A percentile compares a stretch with the other conserved stretches of the same genome.
Conservation (phyloP, 2,113 vertebrate species). For the Trematocara unimaculatum region DNA sequence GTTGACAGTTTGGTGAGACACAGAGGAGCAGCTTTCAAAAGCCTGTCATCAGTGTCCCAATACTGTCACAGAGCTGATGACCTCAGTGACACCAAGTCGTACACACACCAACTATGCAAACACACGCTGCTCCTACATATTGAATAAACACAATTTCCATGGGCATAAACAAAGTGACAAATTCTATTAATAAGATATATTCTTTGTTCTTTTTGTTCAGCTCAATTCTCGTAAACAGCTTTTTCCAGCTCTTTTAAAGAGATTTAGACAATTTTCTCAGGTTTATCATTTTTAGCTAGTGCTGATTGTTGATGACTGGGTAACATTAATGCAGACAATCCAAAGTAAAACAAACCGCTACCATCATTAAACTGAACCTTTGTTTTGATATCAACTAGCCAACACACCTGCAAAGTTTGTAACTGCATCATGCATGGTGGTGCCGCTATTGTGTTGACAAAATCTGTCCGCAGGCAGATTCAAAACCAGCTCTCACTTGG, state of each 20-base stretch:
- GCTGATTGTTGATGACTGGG: neutral
- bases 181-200: neutral
- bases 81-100: conserved; percentile 30
- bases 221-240: neutral
- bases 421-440: neutral
- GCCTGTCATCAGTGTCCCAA: conserved; percentile 23
- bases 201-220: neutral
- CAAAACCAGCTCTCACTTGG: neutral
- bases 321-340: neutral
- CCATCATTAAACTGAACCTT: neutral
- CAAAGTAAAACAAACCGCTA: neutral
- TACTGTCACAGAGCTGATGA: conserved; percentile 18
- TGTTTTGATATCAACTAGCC: neutral
- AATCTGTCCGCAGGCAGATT: neutral
- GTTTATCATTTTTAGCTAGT: neutral
- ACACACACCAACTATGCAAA: conserved; percentile 18
- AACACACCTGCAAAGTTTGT: neutral
- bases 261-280: neutral
- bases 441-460: neutral
- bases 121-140: neutral
- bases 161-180: neutral
- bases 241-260: neutral
- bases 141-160: neutral
- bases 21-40: conserved; percentile 13
- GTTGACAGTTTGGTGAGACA: conserved; percentile 51